Evolutionary conservation across 2,113 vertebrate species (phyloP), one percentile per base, ranked within the genome.

Genomic region (Maylandia zebra): DNA sequence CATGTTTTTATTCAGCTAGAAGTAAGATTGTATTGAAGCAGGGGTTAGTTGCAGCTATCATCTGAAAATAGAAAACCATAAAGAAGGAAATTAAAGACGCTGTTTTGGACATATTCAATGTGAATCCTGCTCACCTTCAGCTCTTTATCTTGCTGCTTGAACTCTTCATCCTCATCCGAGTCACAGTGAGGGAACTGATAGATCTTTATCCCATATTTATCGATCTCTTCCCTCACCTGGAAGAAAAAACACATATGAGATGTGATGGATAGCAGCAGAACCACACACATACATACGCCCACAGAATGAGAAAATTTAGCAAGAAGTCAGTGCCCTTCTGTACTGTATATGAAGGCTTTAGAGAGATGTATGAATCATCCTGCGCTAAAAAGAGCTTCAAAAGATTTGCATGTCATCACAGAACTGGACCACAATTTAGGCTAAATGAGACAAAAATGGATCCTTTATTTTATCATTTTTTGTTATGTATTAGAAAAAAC

Each of bases 101-200:
- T n/a, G 8, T 22, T 83, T 83, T 66, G 10, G 10, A 66, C 19
- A 36, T 32, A 24, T 34, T 30, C n/a, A 10, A 52, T 34, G 24
- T 59, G 50, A 41, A 38, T n/a, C 27, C 4, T 30, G 32, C 61
- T 84, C 16, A 95, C 95, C 94, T 96, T 96, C 84, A 96, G 92
- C 79, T 95, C 96, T 92, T 90, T 92, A 36, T 96, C 95, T 22
- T 94, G 93, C 19, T 91, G 91, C 27, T 95, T 96, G 81, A 95
- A 88, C 57, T 95, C 95, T n/a, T 95, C 96, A 8, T 96, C 96
- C n/a, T 95, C 95, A 8, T 96, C 96, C 1, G 94, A 95, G 84
- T 96, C 96, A 5, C 95, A 96, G 86, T 95, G 95, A 2, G 94
- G 94, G 52, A 96, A 96, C 94, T 95, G 96, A 82, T 96, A 96